Evolutionary conservation across 53 echinoderm and acorn worm genomes (phyloP).

Genomic region (Mesocentrotus franciscanus): DNA sequence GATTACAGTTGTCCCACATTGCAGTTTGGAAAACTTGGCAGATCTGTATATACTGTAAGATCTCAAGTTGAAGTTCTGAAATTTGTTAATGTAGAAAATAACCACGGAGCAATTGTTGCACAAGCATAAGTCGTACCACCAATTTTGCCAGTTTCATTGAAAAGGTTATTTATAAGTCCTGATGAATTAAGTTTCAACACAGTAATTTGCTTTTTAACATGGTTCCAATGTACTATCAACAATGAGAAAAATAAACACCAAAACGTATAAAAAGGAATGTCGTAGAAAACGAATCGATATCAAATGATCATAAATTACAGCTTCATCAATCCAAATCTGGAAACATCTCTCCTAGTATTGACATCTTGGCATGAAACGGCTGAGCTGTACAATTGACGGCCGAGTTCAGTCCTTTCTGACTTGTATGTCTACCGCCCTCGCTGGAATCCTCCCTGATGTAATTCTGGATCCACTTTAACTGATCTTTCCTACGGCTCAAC

Average conservation of each 20-base stretch:
- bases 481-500: constrained; percentile 64
- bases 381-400: constrained; percentile 81
- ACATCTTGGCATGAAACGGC: constrained; percentile 79
- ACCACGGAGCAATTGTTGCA: no score
- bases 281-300: not conserved
- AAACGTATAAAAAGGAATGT: not conserved
- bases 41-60: no score
- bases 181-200: not conserved
- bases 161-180: no score
- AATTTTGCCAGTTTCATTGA: no score
- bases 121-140: no score
- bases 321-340: constrained; percentile 59
- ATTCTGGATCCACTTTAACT: constrained; percentile 70
- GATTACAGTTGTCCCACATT: no score
- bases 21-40: no score
- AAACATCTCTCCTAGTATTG: constrained; percentile 94
- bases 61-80: no score
- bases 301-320: not conserved
- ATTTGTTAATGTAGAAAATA: no score
- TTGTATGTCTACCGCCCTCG: constrained; percentile 30
- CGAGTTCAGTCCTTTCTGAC: constrained; percentile 68
- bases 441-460: constrained; percentile 60
- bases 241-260: not conserved
- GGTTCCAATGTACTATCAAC: not conserved
- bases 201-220: not conserved